Evolutionary conservation across 2,888 invertebrate genomes (phyloP).

Genomic region (Cheilosia urbana): DNA sequence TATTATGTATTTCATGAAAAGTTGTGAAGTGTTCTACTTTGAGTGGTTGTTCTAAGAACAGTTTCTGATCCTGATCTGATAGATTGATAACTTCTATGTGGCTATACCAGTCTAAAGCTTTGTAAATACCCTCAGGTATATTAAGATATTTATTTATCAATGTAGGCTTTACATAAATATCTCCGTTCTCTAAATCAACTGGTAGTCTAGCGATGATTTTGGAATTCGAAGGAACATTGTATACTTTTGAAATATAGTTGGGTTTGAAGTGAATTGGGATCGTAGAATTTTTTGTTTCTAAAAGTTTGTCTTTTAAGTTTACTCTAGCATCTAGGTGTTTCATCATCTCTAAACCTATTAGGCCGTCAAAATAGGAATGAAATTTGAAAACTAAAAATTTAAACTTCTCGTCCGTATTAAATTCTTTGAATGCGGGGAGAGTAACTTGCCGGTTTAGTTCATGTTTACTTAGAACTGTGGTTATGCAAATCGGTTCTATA

Average conservation of each 20-base stretch:
- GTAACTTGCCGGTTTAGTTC: slow-evolving; percentile 43
- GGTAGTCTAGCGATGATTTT: slow-evolving; percentile 5
- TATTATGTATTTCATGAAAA: not conserved
- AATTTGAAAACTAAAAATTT: slow-evolving; percentile 63
- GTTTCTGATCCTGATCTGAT: not conserved
- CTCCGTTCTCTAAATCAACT: slow-evolving; percentile 13
- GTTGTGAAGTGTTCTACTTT: not conserved
- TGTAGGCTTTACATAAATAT: slow-evolving; percentile 7
- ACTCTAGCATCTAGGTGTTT: slow-evolving; percentile 43
- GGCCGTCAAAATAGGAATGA: no score
- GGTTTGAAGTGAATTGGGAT: slow-evolving; percentile 12
- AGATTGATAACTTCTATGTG: slow-evolving; percentile 4
- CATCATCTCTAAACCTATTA: slow-evolving; percentile 64
- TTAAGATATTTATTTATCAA: slow-evolving; percentile 11
- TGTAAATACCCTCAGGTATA: slow-evolving; percentile 34
- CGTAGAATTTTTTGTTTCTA: slow-evolving; percentile 28
- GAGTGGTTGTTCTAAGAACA: slow-evolving; percentile 7
- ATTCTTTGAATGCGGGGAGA: slow-evolving; percentile 45
- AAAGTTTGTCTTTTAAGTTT: slow-evolving; percentile 18
- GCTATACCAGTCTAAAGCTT: not conserved
- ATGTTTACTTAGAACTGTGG: slow-evolving; percentile 43
- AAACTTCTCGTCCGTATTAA: slow-evolving; percentile 28
- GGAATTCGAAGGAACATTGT: not conserved
- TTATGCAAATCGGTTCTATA: slow-evolving; percentile 24
- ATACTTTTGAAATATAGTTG: slow-evolving; percentile 7